Percentiles rank a stretch among this genome's conserved stretches.
phyloP scores from a whole-genome alignment of 1,140 invertebrate genomes.

The Diplogasteroides magnus region DNA sequence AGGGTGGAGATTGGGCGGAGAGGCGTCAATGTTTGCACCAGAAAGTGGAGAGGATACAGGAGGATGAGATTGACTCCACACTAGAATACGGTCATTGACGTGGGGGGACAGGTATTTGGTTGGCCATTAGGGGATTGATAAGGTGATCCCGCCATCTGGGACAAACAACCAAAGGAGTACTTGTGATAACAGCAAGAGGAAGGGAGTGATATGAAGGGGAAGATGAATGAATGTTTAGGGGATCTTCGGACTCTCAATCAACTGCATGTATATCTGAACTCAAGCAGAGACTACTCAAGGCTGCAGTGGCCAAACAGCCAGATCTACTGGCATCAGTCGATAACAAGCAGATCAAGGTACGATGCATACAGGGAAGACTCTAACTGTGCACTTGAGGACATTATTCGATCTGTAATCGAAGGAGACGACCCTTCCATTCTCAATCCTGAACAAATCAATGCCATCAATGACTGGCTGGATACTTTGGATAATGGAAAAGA shows the following conservation, averaged over 20 bases:
- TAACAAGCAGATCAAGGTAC: slow-evolving; percentile 34
- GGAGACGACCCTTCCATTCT: slow-evolving; percentile 32
- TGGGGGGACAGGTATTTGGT: no score
- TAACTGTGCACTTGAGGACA: slow-evolving; percentile 19
- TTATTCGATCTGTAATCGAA: slow-evolving; percentile 31
- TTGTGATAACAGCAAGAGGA: no score
- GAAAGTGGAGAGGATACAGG: no score
- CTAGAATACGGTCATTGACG: no score
- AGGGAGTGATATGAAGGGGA: no score
- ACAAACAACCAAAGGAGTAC: no score
- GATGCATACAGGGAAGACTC: background rate
- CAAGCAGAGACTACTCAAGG: slow-evolving; percentile 29
- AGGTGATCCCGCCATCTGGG: no score
- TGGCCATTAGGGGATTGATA: no score
- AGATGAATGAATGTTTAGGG: no score
- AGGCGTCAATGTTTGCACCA: no score
- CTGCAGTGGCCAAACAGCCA: slow-evolving; percentile 30
- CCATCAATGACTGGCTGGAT: slow-evolving; percentile 35
- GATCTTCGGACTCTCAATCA: slow-evolving; percentile 3
- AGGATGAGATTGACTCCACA: no score
- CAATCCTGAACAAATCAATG: slow-evolving; percentile 30
- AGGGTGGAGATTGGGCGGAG: no score
- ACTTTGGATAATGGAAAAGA: slow-evolving; percentile 20
- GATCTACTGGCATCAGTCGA: slow-evolving; percentile 24
- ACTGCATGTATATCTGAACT: slow-evolving; percentile 33